phyloP scores from a whole-genome alignment of 2,113 vertebrate species.

The Gadus macrocephalus region DNA sequence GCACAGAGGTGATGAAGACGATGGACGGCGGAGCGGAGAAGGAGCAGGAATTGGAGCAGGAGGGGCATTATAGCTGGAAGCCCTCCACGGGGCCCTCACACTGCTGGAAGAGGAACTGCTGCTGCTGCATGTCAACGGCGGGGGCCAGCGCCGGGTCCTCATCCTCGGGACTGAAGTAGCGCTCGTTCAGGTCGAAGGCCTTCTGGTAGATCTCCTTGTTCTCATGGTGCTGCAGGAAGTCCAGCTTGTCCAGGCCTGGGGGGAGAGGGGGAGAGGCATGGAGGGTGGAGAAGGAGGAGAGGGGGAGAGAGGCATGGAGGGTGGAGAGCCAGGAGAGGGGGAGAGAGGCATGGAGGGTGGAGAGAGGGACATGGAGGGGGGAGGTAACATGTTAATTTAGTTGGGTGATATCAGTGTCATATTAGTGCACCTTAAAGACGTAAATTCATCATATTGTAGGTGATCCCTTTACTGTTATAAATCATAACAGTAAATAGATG shows the following conservation, averaged over 20 bases:
- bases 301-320: too few species aligned
- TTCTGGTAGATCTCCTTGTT: constrained; percentile 99
- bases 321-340: too few species aligned
- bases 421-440: too few species aligned
- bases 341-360: too few species aligned
- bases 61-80: constrained; percentile 90
- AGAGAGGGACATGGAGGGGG: background rate
- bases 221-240: constrained; percentile 95
- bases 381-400: too few species aligned
- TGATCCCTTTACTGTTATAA: too few species aligned
- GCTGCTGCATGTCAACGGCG: constrained; percentile 93
- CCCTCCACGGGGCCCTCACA: constrained; percentile 97
- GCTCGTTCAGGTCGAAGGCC: constrained; percentile 96
- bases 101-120: constrained; percentile 98
- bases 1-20: constrained; percentile 43
- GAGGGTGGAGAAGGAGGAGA: too few species aligned
- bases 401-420: too few species aligned
- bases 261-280: background rate
- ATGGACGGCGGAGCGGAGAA: constrained; percentile 25
- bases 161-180: constrained; percentile 94
- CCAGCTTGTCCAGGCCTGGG: constrained; percentile 93
- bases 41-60: background rate
- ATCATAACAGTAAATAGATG: too few species aligned
- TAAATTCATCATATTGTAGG: too few species aligned
- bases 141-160: constrained; percentile 91